Evolutionary conservation across 2,797 vertebrate genomes (phyloP).

Genomic region (Anomalospiza imberbis): DNA sequence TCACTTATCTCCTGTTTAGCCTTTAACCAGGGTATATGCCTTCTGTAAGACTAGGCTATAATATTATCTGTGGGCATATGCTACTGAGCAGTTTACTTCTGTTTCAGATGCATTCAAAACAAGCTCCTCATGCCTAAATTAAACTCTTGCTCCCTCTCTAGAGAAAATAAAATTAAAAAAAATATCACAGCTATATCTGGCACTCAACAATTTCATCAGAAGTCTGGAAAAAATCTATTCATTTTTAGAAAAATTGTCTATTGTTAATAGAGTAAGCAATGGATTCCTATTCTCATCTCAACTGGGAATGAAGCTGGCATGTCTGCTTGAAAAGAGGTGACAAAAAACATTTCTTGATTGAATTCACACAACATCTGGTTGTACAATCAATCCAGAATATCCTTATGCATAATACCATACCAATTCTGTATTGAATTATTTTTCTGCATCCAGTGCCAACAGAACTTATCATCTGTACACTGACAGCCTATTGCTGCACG

Average conservation of each 20-base stretch:
- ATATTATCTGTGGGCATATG: not conserved
- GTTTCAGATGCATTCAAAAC: not conserved
- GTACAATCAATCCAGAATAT: slow-evolving; percentile 28
- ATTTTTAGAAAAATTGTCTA: slow-evolving; percentile 10
- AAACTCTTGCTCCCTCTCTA: not conserved
- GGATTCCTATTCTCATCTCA: slow-evolving; percentile 10
- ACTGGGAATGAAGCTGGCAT: slow-evolving; percentile 23
- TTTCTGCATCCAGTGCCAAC: not conserved
- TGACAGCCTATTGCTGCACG: not conserved
- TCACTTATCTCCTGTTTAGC: not conserved
- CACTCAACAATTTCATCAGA: slow-evolving; percentile 16
- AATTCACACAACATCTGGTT: slow-evolving; percentile 48
- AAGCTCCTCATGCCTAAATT: not conserved
- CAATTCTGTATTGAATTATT: not conserved
- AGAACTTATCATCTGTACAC: not conserved
- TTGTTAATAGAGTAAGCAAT: slow-evolving; percentile 42
- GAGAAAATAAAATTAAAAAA: not conserved
- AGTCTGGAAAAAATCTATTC: slow-evolving; percentile 18
- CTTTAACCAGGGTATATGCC: not conserved
- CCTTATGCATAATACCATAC: not conserved
- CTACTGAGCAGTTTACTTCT: not conserved
- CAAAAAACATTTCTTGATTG: slow-evolving; percentile 18
- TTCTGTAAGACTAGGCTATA: not conserved
- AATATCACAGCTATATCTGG: not conserved
- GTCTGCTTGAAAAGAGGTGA: slow-evolving; percentile 32